phyloP scores from a whole-genome alignment of 2,797 vertebrate species.

The Cossypha dichroa region DNA sequence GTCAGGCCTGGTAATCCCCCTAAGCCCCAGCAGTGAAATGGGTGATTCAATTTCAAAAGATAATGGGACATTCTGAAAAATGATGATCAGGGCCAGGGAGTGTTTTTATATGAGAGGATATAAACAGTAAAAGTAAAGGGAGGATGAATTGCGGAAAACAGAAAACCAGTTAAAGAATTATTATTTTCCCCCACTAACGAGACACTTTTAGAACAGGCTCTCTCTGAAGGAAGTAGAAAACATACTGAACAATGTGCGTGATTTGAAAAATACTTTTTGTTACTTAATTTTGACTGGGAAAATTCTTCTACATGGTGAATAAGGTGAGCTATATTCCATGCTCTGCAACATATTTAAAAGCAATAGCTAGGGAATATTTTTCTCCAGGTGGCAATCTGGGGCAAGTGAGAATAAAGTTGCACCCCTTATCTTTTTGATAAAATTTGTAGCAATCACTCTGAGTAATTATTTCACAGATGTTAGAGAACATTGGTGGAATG shows the following conservation, averaged over 20 bases:
- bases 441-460: neutral
- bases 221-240: neutral
- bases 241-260: neutral
- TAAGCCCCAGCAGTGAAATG: neutral
- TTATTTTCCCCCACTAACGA: neutral
- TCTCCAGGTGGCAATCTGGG: neutral
- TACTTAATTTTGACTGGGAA: neutral
- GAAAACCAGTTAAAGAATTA: neutral
- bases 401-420: neutral
- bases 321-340: neutral
- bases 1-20: neutral
- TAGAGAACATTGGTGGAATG: neutral
- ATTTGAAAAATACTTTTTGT: neutral
- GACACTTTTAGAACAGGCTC: neutral
- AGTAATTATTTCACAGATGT: neutral
- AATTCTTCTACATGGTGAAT: rapidly evolving
- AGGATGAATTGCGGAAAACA: neutral
- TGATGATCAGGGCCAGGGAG: neutral
- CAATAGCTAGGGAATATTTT: neutral
- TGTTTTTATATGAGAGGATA: neutral
- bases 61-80: slow-evolving; percentile 3
- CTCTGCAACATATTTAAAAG: neutral
- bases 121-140: neutral
- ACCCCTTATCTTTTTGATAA: neutral
- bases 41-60: neutral